Conservation (phyloP, 2,797 vertebrate genomes). For the Falco novaeseelandiae region DNA sequence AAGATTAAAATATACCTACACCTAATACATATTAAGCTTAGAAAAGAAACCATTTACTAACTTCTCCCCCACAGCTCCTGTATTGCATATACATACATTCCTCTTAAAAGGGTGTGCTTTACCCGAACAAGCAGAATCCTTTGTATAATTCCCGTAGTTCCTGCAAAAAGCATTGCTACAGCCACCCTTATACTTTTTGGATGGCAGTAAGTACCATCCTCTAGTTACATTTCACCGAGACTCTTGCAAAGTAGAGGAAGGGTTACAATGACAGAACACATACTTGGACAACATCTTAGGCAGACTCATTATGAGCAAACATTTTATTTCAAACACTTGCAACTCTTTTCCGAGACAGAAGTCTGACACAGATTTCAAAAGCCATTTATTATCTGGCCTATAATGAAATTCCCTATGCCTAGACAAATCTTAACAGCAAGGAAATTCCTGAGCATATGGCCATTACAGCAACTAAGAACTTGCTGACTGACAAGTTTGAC, state of each 20-base stretch:
- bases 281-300: neutral
- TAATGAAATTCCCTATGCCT: neutral
- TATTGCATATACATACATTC: neutral
- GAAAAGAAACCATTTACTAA: neutral
- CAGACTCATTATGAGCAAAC: neutral
- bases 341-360: neutral
- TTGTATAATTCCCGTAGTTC: neutral
- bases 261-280: neutral
- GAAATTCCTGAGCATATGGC: neutral
- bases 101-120: neutral
- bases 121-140: neutral
- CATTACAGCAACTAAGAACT: neutral
- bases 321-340: neutral
- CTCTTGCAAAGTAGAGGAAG: neutral
- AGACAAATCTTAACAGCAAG: neutral
- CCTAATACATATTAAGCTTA: neutral
- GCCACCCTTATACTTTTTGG: neutral
- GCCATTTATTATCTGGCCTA: neutral
- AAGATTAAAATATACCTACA: neutral
- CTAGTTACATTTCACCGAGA: neutral
- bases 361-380: neutral
- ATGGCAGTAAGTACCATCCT: neutral
- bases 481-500: neutral
- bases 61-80: neutral
- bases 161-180: neutral